A percentile compares a stretch with the other conserved stretches of the same genome.
Conservation (phyloP, 64 coral and sea anemone species). For the Platygyra sinensis region DNA sequence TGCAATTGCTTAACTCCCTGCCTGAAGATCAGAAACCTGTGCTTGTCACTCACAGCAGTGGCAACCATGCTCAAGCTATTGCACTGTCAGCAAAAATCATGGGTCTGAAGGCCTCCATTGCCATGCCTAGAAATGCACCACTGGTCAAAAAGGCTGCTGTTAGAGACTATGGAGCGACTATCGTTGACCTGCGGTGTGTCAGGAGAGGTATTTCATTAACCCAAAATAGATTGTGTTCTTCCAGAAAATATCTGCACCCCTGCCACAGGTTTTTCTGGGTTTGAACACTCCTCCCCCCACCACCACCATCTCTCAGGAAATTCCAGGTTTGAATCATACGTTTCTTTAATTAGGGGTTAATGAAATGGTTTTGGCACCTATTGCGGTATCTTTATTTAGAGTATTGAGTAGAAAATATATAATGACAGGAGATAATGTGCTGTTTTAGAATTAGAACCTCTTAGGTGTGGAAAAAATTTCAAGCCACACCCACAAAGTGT, state of each 20-base stretch:
- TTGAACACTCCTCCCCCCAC: too few relatives aligned
- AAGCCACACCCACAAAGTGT: too few relatives aligned
- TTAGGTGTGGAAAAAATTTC: too few relatives aligned
- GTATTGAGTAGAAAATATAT: too few relatives aligned
- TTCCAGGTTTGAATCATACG: too few relatives aligned
- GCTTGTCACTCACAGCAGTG: conserved; percentile 96
- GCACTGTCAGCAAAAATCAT: conserved; percentile 81
- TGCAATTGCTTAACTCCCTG: conserved; percentile 56
- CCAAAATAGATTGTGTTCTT: not conserved
- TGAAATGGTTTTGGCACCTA: too few relatives aligned
- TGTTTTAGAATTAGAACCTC: too few relatives aligned
- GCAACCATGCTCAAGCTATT: conserved; percentile 93
- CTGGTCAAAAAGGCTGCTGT: conserved; percentile 88
- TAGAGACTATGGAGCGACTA: conserved; percentile 83
- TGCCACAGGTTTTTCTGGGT: too few relatives aligned
- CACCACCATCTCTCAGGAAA: too few relatives aligned
- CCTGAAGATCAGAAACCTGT: conserved; percentile 54
- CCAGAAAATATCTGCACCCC: not conserved
- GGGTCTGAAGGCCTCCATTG: conserved; percentile 82
- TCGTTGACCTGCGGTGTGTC: conserved; percentile 88
- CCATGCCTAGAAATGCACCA: conserved; percentile 87
- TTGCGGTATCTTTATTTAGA: too few relatives aligned
- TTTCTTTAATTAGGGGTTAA: too few relatives aligned
- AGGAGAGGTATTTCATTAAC: conserved; percentile 63
- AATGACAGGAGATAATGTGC: too few relatives aligned